A percentile compares a stretch with the other conserved stretches of the same genome.
phyloP scores from a whole-genome alignment of 2,113 vertebrate genomes.

The Salminus brasiliensis region DNA sequence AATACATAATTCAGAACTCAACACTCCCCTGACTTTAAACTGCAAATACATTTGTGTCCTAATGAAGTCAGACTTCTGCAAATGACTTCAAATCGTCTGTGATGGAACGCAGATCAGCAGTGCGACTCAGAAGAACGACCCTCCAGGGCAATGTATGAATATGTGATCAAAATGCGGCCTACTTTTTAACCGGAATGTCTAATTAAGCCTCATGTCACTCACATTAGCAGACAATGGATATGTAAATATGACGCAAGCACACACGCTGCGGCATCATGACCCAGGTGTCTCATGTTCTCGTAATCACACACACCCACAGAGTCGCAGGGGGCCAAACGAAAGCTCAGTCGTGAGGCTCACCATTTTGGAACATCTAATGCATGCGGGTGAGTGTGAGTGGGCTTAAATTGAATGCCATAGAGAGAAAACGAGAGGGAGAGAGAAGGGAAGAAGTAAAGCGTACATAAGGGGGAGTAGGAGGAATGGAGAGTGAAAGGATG shows the following conservation, averaged over 20 bases:
- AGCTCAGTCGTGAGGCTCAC: slow-evolving; percentile 17
- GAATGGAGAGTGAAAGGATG: slow-evolving; percentile 60
- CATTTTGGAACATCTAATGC: slow-evolving; percentile 34
- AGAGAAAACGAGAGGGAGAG: slow-evolving; percentile 3
- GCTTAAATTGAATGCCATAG: neutral
- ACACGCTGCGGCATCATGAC: slow-evolving; percentile 7
- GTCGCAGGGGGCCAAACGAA: neutral
- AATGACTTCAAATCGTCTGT: neutral
- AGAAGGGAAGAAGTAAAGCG: neutral
- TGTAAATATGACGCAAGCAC: neutral
- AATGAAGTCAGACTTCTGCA: neutral
- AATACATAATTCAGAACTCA: neutral
- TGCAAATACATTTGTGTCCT: neutral
- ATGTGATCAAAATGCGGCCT: neutral
- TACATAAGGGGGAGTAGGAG: slow-evolving; percentile 21
- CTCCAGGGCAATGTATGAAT: neutral
- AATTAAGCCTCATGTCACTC: neutral
- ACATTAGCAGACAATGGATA: neutral
- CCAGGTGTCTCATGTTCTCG: slow-evolving; percentile 29
- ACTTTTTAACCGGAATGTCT: neutral
- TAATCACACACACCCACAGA: slow-evolving; percentile 32
- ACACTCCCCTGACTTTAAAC: neutral
- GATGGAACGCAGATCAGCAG: neutral
- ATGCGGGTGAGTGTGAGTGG: slow-evolving; percentile 14
- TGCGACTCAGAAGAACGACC: neutral